Conservation (phyloP, 2,888 invertebrate genomes). For the Spicauda simplicius region DNA sequence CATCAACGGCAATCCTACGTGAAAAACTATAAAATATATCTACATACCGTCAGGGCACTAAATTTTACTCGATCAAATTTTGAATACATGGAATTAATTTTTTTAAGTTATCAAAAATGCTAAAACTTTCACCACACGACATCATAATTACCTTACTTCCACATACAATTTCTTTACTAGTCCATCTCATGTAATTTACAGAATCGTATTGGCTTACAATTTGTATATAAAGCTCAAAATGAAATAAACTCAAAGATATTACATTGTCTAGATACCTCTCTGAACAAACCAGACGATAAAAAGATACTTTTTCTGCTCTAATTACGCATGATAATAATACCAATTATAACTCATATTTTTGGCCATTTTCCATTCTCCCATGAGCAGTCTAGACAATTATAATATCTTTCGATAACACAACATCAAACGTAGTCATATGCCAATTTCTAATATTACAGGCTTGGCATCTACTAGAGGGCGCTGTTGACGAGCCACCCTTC, state of each 20-base stretch:
- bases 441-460: neutral
- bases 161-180: constrained; percentile 15
- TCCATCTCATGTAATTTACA: constrained; percentile 1
- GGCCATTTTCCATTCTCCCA: neutral
- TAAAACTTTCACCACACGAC: constrained; percentile 24
- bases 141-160: constrained; percentile 15
- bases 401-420: neutral
- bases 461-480: constrained; percentile 26
- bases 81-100: constrained; percentile 34
- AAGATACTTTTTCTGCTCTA: no score
- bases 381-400: neutral
- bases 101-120: constrained; percentile 37
- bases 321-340: no score
- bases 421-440: neutral
- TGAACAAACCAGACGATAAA: neutral
- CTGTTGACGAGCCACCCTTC: constrained; percentile 19
- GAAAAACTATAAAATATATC: constrained; percentile 23
- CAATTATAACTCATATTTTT: neutral
- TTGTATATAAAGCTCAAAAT: constrained; percentile 12
- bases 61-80: constrained; percentile 17
- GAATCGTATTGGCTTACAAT: constrained; percentile 9
- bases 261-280: neutral
- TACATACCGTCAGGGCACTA: constrained; percentile 17
- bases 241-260: neutral
- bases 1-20: constrained; percentile 8